phyloP scores from a whole-genome alignment of 2,888 invertebrate species.

The Drosophila anomalata region DNA sequence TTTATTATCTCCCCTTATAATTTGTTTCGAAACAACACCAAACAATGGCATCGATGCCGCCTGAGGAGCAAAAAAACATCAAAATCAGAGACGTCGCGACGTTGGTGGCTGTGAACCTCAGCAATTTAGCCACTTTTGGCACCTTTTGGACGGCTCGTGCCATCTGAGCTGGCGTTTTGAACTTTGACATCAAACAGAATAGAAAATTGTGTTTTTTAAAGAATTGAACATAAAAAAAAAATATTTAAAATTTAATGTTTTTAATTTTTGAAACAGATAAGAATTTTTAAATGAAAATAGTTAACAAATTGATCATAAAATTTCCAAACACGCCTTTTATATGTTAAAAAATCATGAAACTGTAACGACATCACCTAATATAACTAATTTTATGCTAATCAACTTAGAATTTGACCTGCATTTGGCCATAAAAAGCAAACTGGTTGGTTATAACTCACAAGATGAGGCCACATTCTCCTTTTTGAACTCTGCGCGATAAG shows the following conservation, averaged over 20 bases:
- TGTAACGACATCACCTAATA: background rate
- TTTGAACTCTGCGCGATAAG: slow-evolving; percentile 15
- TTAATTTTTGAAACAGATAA: background rate
- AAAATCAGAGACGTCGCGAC: slow-evolving; percentile 24
- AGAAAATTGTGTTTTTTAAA: background rate
- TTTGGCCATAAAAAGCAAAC: slow-evolving; percentile 20
- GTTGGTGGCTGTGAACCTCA: slow-evolving; percentile 23
- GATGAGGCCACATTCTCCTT: slow-evolving; percentile 28
- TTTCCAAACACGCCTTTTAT: slow-evolving; percentile 2
- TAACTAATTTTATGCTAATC: slow-evolving; percentile 22
- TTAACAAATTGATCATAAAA: background rate
- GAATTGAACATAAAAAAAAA: too few species aligned
- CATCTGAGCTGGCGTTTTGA: slow-evolving; percentile 43
- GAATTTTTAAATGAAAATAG: background rate
- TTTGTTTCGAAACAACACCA: slow-evolving; percentile 37
- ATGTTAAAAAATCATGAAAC: slow-evolving; percentile 10
- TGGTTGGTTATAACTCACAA: slow-evolving; percentile 29
- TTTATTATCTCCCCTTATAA: slow-evolving; percentile 43
- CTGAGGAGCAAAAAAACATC: slow-evolving; percentile 33
- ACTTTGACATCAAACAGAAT: slow-evolving; percentile 35
- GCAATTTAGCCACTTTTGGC: slow-evolving; percentile 65
- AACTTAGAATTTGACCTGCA: slow-evolving; percentile 28
- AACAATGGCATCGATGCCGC: slow-evolving; percentile 35
- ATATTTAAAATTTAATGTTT: too few species aligned
- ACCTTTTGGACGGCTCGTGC: slow-evolving; percentile 66